These are phyloP conservation scores for Nesidiocoris tenuis DNA, from an alignment of 2,888 invertebrate genomes.

Conservation along the genomic window DNA sequence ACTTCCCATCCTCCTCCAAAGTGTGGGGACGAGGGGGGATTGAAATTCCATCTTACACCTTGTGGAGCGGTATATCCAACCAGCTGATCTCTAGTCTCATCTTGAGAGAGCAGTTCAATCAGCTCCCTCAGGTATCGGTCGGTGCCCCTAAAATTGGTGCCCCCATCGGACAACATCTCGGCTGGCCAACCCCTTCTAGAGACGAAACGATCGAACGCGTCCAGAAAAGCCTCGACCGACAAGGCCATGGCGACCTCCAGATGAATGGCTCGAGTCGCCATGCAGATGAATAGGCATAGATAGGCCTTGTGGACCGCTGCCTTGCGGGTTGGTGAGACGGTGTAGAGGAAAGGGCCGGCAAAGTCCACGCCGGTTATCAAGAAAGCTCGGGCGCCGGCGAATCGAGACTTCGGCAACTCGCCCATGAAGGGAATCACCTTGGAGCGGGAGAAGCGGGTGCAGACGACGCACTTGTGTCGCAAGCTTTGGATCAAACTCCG, in stretches of 20 bases:
- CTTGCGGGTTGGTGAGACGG: slow-evolving; percentile 45
- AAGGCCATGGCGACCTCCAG: slow-evolving; percentile 52
- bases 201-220: slow-evolving; percentile 52
- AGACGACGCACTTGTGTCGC: too few relatives aligned
- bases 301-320: too few relatives aligned
- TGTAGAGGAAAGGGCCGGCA: slow-evolving; percentile 50
- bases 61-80: slow-evolving; percentile 22
- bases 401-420: slow-evolving; percentile 34
- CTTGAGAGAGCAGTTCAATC: not conserved
- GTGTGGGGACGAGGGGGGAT: slow-evolving; percentile 51
- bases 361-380: slow-evolving; percentile 52
- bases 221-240: too few relatives aligned
- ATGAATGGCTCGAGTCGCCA: slow-evolving; percentile 52
- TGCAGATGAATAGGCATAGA: slow-evolving; percentile 52
- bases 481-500: slow-evolving; percentile 29
- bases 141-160: slow-evolving; percentile 53
- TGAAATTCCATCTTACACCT: too few relatives aligned
- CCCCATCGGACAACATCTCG: slow-evolving; percentile 53
- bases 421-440: slow-evolving; percentile 39
- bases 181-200: slow-evolving; percentile 51
- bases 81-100: slow-evolving; percentile 51
- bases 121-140: slow-evolving; percentile 38
- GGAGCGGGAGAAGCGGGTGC: slow-evolving; percentile 1
- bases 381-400: slow-evolving; percentile 34
- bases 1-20: slow-evolving; percentile 53